Percentiles rank a stretch among this genome's conserved stretches.
phyloP scores from a whole-genome alignment of 2,113 vertebrate species.

The Eonycteris spelaea region DNA sequence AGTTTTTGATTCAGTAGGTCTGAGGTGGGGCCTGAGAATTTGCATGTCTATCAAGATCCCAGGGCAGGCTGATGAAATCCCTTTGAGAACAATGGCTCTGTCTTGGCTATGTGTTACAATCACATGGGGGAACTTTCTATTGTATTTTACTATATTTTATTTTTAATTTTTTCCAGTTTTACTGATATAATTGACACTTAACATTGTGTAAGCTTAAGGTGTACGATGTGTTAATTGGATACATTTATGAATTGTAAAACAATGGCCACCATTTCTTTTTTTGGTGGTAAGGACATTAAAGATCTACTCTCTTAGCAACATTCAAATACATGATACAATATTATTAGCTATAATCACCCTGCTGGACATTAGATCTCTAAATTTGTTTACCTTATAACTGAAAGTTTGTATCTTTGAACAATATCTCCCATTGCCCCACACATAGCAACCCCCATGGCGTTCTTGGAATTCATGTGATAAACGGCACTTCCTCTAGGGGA shows the following conservation, averaged over 20 bases:
- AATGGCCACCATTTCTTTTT: neutral
- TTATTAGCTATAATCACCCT: neutral
- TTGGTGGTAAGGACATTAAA: neutral
- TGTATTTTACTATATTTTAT: neutral
- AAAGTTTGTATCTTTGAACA: neutral
- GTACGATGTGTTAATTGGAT: neutral
- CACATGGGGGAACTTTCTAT: neutral
- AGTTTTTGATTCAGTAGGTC: neutral
- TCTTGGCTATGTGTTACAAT: neutral
- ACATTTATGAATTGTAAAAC: neutral
- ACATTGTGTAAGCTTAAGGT: neutral
- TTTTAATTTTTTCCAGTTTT: neutral
- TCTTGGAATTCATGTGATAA: accelerated
- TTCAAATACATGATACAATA: neutral
- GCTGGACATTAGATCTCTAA: neutral
- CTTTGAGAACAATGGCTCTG: neutral
- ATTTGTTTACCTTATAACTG: neutral
- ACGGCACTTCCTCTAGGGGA: neutral
- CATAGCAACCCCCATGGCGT: accelerated
- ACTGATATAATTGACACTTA: neutral
- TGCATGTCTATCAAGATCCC: neutral
- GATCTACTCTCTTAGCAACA: neutral
- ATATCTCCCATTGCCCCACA: neutral
- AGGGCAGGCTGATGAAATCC: neutral
- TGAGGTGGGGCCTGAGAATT: neutral